Conservation (phyloP, 2,113 vertebrate genomes). For the Benitochromis conjunctus region DNA sequence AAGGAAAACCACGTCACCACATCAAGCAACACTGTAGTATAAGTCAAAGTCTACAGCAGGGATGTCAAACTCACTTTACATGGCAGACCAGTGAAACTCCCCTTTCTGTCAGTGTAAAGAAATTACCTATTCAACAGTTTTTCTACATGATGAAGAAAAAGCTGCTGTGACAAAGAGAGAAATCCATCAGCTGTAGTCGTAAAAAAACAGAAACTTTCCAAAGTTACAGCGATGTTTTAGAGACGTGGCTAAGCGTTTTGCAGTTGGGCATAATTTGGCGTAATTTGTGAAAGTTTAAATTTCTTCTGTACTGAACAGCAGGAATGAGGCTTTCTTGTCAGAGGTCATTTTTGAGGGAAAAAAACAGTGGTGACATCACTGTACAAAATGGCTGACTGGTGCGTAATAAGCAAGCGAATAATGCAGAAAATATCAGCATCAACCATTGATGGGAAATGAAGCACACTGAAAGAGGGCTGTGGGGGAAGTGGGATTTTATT, state of each 20-base stretch:
- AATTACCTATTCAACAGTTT: neutral
- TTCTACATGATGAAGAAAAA: neutral
- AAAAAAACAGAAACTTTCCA: neutral
- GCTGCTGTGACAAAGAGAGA: neutral
- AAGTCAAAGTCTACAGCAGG: neutral
- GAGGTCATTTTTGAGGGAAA: neutral
- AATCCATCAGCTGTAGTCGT: neutral
- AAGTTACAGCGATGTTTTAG: neutral
- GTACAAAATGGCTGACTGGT: neutral
- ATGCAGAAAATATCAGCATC: accelerated
- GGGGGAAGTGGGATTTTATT: too few relatives aligned
- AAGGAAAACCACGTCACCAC: too few relatives aligned
- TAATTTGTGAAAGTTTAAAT: neutral
- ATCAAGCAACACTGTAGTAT: too few relatives aligned
- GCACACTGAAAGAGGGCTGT: too few relatives aligned
- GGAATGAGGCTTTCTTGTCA: accelerated
- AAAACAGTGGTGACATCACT: too few relatives aligned
- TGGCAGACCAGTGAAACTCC: neutral
- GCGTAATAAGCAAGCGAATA: neutral
- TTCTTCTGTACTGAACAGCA: neutral
- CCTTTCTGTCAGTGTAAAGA: neutral
- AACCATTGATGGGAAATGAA: neutral
- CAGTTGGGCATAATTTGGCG: too few relatives aligned
- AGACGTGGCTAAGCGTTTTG: too few relatives aligned
- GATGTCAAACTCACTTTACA: neutral